Base-by-base conservation (phyloP, 2,797 vertebrate species). In the Sebastes vulpes region DNA sequence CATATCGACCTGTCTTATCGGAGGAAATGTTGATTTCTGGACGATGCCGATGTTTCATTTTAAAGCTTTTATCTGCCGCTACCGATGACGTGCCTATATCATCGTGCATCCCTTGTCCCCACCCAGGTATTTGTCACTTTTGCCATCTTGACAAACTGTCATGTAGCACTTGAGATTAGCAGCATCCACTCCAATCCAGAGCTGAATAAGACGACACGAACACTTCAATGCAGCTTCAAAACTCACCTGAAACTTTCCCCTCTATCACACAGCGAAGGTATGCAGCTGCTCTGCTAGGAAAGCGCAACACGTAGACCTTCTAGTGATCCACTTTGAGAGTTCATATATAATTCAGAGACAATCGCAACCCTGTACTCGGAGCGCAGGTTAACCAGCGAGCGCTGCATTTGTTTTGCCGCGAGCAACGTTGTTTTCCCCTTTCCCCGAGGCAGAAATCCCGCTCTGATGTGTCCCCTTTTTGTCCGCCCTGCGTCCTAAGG, bases 331-430 rank as follows among this genome's bases (percentile, higher is more conserved):
- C 89, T 93, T 25, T 88, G 73, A 72, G 77, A 16, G n/a, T 5
- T 81, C 67, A 89, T 93, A 66, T 59, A 93, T 93, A 87, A 94
- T 95, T 92, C 87, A 94, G 70, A 75, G 23, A 28, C 71, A 77
- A 77, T 80, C 79, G 9, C 72, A 82, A 53, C 66, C 84, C 84
- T 65, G 4, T 25, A 74, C 87, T 82, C 86, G 21, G 65, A 80
- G 11, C 84, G 35, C 90, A 94, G 93, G 92, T 93, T 92, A 87
- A 85, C 76, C 81, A 78, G 68, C 9, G 32, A 83, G 82, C 38
- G 26, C 28, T 81, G 83, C 74, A 75, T 82, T 90, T 93, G 91
- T 94, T 92, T 90, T 70, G 71, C 92, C 69, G 16, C 14, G 1
- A 72, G 91, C 79, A 6, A 1, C 14, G 42, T 89, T 90, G 88